Conservation (phyloP, 2,888 invertebrate genomes). For the Emmelina monodactyla region DNA sequence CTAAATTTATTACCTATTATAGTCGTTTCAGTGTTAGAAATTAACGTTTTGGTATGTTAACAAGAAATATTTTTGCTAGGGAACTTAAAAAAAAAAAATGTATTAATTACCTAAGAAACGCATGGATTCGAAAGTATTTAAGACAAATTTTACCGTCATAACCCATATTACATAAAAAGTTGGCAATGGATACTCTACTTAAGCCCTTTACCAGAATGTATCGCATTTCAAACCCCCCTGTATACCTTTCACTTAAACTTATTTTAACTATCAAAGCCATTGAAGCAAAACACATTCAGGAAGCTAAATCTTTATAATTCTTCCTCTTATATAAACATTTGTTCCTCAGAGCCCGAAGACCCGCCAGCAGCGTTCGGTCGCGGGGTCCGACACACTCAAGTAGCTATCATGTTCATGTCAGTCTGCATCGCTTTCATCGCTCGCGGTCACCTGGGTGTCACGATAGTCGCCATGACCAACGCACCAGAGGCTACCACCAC, state of each 20-base stretch:
- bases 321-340: background rate
- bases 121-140: no score
- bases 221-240: no score
- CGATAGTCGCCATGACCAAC: constrained; percentile 34
- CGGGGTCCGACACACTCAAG: constrained; percentile 33
- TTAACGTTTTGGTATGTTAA: no score
- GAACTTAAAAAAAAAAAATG: background rate
- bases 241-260: no score
- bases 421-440: constrained; percentile 22
- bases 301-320: no score
- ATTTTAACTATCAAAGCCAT: no score
- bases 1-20: constrained; percentile 3
- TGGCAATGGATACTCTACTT: no score
- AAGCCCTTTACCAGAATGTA: no score
- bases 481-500: background rate
- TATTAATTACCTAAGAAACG: background rate
- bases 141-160: no score
- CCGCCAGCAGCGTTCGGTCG: constrained; percentile 23
- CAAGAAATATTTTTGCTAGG: background rate
- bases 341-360: constrained; percentile 18
- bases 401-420: constrained; percentile 22
- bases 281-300: no score
- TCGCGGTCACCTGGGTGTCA: constrained; percentile 33
- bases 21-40: background rate
- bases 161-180: no score